Evolutionary conservation across 2,113 vertebrate species (phyloP).

Genomic region (Conger conger): DNA sequence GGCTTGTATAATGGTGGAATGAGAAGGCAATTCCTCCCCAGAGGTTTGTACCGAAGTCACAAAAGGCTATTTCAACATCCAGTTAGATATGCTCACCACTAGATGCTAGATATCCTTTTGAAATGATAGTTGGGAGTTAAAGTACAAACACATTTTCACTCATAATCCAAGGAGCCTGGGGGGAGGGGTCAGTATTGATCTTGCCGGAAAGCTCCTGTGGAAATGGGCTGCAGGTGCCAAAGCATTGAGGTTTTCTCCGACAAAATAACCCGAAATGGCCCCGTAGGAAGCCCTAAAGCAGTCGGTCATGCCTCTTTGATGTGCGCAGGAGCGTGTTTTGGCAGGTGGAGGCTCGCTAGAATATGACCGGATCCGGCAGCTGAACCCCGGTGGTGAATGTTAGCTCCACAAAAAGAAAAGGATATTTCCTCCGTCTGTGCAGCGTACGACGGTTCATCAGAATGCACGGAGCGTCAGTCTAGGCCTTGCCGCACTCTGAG

Average conservation of each 20-base stretch:
- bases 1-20: too few species aligned
- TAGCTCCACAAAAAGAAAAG: neutral
- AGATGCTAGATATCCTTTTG: too few species aligned
- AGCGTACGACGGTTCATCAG: conserved; percentile 34
- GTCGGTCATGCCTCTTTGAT: neutral
- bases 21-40: neutral
- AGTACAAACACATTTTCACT: too few species aligned
- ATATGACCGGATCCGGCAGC: neutral
- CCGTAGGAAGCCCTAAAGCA: neutral
- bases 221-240: neutral
- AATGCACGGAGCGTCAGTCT: conserved; percentile 51
- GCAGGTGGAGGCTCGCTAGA: neutral
- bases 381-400: neutral
- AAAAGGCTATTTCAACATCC: too few species aligned
- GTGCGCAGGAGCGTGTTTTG: neutral
- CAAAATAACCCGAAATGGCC: neutral
- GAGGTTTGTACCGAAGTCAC: neutral
- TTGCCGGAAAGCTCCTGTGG: neutral
- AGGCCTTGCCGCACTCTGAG: conserved; percentile 61
- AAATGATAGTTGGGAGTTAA: too few species aligned
- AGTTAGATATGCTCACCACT: too few species aligned
- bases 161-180: too few species aligned
- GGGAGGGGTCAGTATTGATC: neutral
- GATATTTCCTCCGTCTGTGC: neutral
- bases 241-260: neutral